Conservation (phyloP, 2,113 vertebrate species). For the Cololabis saira region DNA sequence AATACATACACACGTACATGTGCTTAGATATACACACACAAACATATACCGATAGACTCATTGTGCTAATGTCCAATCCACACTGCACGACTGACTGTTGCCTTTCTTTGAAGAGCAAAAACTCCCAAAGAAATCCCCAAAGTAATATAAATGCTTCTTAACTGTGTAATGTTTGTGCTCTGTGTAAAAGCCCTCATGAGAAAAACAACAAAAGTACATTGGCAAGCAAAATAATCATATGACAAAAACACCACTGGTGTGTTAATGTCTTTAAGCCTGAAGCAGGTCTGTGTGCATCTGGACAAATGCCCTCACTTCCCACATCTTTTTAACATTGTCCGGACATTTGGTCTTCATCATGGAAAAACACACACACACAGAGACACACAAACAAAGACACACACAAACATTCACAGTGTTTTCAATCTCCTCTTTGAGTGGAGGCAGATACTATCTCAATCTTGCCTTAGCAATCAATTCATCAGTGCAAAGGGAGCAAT, state of each 20-base stretch:
- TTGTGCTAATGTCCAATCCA: no score
- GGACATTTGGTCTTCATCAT: slow-evolving; percentile 55
- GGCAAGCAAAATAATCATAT: background rate
- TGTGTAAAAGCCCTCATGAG: no score
- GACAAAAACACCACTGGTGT: background rate
- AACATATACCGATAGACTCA: no score
- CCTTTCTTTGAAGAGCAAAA: no score
- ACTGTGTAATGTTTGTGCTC: no score
- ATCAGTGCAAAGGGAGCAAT: slow-evolving; percentile 42
- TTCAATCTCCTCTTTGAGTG: slow-evolving; percentile 25
- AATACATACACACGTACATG: no score
- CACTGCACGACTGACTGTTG: no score
- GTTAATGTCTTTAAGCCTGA: background rate
- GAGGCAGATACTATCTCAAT: slow-evolving; percentile 56
- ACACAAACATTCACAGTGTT: slow-evolving; percentile 12
- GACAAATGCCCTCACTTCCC: slow-evolving; percentile 7
- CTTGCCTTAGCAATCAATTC: slow-evolving; percentile 62
- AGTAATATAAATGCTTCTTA: no score
- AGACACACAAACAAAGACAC: slow-evolving; percentile 17
- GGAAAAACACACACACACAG: slow-evolving; percentile 31
- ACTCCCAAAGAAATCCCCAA: no score
- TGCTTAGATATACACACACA: no score
- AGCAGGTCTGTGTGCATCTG: background rate
- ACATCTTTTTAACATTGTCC: slow-evolving; percentile 4
- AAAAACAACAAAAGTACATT: background rate